Base-by-base conservation (phyloP, 2,113 vertebrate genomes). In the Budorcas taxicolor region DNA sequence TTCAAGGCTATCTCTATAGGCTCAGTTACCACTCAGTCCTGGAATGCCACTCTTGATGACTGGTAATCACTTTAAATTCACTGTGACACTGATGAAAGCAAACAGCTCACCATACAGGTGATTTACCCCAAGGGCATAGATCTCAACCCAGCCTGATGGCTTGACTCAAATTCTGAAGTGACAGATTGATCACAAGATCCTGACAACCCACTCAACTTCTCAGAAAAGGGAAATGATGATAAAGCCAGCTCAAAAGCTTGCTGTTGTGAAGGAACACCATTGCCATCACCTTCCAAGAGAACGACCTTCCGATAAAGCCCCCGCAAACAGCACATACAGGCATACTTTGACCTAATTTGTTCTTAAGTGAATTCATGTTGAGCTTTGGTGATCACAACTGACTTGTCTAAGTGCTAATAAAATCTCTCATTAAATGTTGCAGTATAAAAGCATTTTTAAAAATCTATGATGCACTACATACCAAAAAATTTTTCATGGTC, bases 141-240 rank as follows among this genome's bases (percentile, higher is more conserved):
- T 78, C 57, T 96, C 78, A 95, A 58, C 64, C 14, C 47, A 76
- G 36, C 33, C 80, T 90, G 76, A 82, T 74, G 82, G 29, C 45
- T 90, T 94, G 86, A 91, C 55, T 81, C 45, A 64, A 85, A 64
- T 86, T 80, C 16, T 94, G 64, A 95, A 92, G 64, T 86, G 92
- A 95, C 80, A 89, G 87, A 31, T 78, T 84, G 80, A 97, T 87
- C 81, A 47, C 31, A 84, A 7, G 5, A 90, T 92, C 76, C 87
- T 91, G 95, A 88, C 87, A 90, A 85, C 9, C 11, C 17, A 71
- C 47, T 60, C 31, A 40, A 60, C 53, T 67, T 88, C 25, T 94
- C n/a, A 62, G 47, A 95, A 94, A 36, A 43, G n/a, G 36, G 40
- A 92, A 74, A 55, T 45, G 11, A 33, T 43, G 64, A 81, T 36